Evolutionary conservation across 2,797 vertebrate genomes (phyloP).

Genomic region (Clarias laeviceps): DNA sequence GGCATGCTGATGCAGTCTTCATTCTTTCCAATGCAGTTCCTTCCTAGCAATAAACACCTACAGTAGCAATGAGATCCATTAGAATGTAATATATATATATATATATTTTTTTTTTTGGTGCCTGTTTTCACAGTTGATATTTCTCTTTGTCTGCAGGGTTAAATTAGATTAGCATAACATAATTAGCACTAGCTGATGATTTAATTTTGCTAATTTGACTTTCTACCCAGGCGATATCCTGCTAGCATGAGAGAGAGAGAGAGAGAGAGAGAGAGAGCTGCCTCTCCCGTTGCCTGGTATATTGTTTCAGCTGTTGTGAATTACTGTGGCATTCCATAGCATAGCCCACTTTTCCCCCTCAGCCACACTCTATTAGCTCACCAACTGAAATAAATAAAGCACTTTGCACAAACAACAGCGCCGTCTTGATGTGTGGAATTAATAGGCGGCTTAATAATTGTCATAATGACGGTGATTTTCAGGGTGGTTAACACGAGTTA

Average conservation of each 20-base stretch:
- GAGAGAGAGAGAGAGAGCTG: constrained; percentile 22
- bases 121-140: not conserved
- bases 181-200: constrained; percentile 65
- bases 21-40: not conserved
- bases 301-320: constrained; percentile 81
- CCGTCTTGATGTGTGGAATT: constrained; percentile 41
- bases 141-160: constrained; percentile 34
- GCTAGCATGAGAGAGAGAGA: too few relatives aligned
- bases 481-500: constrained; percentile 21
- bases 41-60: constrained; percentile 3
- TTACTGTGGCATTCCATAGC: constrained; percentile 70
- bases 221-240: not conserved
- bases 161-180: constrained; percentile 65
- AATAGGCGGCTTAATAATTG: constrained; percentile 43
- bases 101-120: constrained; percentile 7
- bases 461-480: constrained; percentile 14
- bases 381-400: constrained; percentile 51
- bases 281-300: constrained; percentile 65
- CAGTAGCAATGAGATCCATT: not conserved
- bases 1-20: constrained; percentile 20
- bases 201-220: constrained; percentile 45
- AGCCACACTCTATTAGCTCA: constrained; percentile 43
- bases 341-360: constrained; percentile 58
- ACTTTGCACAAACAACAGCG: constrained; percentile 38
- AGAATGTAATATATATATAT: constrained; percentile 14